Percentiles rank a stretch among this genome's conserved stretches.
phyloP scores from a whole-genome alignment of 1,140 invertebrate species.

The Aphis gossypii region DNA sequence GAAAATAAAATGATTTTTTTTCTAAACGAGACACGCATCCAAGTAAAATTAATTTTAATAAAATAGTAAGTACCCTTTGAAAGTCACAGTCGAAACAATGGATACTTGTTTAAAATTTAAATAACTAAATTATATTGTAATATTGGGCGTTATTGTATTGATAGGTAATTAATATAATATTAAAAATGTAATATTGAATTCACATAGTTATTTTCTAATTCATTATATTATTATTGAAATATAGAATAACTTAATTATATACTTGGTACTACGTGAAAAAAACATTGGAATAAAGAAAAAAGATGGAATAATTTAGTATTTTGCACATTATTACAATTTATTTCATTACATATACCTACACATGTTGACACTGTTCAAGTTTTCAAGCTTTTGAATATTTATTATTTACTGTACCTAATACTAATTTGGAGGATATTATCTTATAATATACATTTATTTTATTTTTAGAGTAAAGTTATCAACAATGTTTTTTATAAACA shows the following conservation, averaged over 20 bases:
- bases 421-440: neutral
- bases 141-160: too few relatives aligned
- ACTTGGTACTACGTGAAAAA: neutral
- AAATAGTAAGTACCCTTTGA: neutral
- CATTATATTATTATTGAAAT: neutral
- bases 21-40: neutral
- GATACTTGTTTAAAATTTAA: neutral
- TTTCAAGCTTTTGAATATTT: slow-evolving; percentile 4
- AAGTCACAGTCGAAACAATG: neutral
- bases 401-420: neutral
- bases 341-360: neutral
- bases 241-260: neutral
- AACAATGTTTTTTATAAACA: neutral
- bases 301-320: neutral
- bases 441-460: neutral
- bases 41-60: neutral
- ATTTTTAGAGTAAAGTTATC: neutral
- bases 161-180: too few relatives aligned
- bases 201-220: neutral
- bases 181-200: neutral
- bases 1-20: neutral
- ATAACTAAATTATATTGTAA: neutral
- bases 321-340: neutral
- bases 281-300: neutral
- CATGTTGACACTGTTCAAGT: neutral